phyloP scores from a whole-genome alignment of 1,140 invertebrate species.

The Neotoxoptera formosana region DNA sequence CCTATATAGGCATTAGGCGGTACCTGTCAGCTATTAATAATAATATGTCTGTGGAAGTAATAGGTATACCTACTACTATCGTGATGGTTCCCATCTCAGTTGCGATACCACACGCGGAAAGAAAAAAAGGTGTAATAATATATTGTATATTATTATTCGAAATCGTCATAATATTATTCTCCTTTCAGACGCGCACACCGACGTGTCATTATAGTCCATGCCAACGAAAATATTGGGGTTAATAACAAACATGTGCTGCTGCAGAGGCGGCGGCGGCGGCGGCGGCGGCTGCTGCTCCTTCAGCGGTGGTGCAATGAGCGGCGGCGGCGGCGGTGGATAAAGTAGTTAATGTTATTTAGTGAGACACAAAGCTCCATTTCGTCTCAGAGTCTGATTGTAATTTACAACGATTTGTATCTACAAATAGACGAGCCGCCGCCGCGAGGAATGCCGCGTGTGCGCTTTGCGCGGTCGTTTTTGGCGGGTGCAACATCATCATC shows the following conservation, averaged over 20 bases:
- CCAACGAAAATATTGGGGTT: constrained; percentile 55
- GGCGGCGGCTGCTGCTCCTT: background rate
- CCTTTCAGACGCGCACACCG: background rate
- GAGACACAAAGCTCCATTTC: constrained; percentile 32
- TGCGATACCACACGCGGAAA: no score
- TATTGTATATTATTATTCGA: background rate
- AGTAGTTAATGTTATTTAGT: constrained; percentile 48
- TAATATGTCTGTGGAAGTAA: no score
- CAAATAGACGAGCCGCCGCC: constrained; percentile 48
- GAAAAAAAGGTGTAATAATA: background rate
- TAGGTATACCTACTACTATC: no score
- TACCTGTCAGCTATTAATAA: no score
- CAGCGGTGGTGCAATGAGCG: background rate
- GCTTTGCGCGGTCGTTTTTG: constrained; percentile 4
- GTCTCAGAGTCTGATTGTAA: constrained; percentile 54
- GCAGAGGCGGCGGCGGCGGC: background rate
- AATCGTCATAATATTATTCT: constrained; percentile 3
- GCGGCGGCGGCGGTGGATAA: background rate
- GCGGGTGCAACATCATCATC: background rate
- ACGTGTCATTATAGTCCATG: background rate
- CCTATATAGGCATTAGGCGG: no score
- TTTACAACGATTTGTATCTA: constrained; percentile 57
- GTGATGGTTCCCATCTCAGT: no score
- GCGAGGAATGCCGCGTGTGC: constrained; percentile 38
- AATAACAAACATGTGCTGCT: constrained; percentile 36